These are phyloP conservation scores for Ladona fulva DNA, from an alignment of 1,140 invertebrate species.

Conservation along the genomic window DNA sequence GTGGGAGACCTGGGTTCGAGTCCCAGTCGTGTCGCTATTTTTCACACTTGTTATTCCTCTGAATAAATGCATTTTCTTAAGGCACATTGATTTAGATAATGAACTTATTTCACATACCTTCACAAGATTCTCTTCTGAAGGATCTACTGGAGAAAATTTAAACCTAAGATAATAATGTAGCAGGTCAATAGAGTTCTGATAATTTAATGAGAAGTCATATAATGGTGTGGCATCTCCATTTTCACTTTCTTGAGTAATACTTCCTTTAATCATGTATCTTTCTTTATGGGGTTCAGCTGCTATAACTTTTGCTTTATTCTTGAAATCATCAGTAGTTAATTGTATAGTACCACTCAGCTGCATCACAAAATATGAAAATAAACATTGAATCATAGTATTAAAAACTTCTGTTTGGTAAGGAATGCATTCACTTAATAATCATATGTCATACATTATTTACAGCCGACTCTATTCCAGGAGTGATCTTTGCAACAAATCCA, in stretches of 20 bases:
- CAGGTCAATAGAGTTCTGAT: neutral
- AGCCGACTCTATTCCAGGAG: neutral
- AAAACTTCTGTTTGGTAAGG: too few relatives aligned
- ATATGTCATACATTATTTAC: too few relatives aligned
- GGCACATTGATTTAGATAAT: neutral
- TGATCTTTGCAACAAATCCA: neutral
- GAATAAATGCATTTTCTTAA: too few relatives aligned
- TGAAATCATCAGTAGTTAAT: neutral
- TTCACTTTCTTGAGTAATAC: neutral
- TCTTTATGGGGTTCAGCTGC: neutral
- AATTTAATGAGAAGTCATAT: neutral
- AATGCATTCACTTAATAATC: too few relatives aligned
- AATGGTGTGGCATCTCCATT: neutral
- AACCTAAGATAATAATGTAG: too few relatives aligned
- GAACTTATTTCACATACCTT: neutral
- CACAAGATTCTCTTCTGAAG: too few relatives aligned
- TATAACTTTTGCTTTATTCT: neutral
- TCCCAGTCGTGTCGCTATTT: too few relatives aligned
- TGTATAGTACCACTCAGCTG: neutral
- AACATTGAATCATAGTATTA: neutral
- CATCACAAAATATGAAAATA: neutral
- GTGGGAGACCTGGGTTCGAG: too few relatives aligned
- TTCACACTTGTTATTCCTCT: too few relatives aligned
- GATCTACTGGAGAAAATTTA: too few relatives aligned
- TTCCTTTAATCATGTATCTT: neutral